Percentiles rank a stretch among this genome's conserved stretches.
These are phyloP conservation scores for Sorex araneus DNA, from an alignment of 2,113 vertebrate genomes.

Conservation along the genomic window DNA sequence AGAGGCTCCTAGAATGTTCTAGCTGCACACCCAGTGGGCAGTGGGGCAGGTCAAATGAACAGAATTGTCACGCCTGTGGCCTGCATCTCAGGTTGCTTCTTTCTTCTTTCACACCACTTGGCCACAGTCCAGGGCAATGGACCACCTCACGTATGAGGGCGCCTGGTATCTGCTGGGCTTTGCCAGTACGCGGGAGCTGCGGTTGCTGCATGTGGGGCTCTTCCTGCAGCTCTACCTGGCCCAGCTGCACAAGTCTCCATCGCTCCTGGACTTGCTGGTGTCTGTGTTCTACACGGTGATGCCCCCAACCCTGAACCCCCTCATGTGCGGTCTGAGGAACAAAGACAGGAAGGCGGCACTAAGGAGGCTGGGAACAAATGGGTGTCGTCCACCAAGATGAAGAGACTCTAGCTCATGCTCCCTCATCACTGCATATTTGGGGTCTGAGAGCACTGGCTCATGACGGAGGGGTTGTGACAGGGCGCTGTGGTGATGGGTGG, in stretches of 20 bases:
- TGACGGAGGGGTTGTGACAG: no score
- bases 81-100: not conserved
- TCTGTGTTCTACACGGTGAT: slow-evolving; percentile 56
- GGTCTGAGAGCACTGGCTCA: not conserved
- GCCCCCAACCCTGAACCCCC: slow-evolving; percentile 51
- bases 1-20: no score
- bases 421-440: no score
- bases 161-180: slow-evolving; percentile 36
- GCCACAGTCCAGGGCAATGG: slow-evolving; percentile 6
- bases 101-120: not conserved
- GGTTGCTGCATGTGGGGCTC: not conserved
- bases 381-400: no score
- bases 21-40: no score
- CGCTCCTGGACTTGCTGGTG: slow-evolving; percentile 10
- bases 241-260: slow-evolving; percentile 3
- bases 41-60: no score
- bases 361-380: not conserved
- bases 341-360: not conserved
- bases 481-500: no score
- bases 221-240: slow-evolving; percentile 47
- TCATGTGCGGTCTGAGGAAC: slow-evolving; percentile 29
- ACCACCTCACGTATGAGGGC: not conserved
- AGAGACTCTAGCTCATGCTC: no score
- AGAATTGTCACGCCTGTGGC: no score
- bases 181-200: not conserved